A percentile compares a stretch with the other conserved stretches of the same genome.
Conservation (phyloP, 92 coral and sea anemone species). For the Muricea muricata region DNA sequence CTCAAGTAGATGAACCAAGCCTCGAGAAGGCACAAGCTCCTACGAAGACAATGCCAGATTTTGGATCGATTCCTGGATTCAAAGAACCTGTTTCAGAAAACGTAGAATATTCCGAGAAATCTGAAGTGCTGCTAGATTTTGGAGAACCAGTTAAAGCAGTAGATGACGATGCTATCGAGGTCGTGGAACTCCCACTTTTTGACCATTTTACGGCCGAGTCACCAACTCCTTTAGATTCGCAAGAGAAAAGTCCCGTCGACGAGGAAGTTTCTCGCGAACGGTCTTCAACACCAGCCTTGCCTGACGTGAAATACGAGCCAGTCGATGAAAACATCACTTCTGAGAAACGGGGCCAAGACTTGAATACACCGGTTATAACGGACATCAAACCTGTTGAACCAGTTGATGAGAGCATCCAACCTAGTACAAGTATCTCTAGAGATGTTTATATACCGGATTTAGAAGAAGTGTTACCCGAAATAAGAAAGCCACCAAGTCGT, state of each 20-base stretch:
- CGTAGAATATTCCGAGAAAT: neutral
- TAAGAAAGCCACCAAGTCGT: neutral
- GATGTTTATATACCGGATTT: neutral
- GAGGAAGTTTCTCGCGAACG: neutral
- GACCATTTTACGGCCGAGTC: neutral
- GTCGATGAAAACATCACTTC: constrained; percentile 16
- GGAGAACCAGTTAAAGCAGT: neutral
- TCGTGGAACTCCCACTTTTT: neutral
- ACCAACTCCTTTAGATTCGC: neutral
- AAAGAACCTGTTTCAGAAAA: neutral
- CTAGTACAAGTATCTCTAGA: neutral
- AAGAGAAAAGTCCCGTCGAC: neutral
- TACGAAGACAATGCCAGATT: neutral
- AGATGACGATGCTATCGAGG: neutral
- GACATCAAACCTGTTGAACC: neutral
- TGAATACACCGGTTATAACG: neutral
- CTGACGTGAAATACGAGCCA: constrained; percentile 10
- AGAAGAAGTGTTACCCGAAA: neutral
- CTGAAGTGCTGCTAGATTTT: neutral
- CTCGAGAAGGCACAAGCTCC: neutral
- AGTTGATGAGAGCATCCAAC: neutral
- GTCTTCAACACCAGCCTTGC: neutral
- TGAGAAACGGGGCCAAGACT: neutral
- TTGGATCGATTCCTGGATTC: constrained; percentile 1
- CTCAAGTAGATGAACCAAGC: neutral